phyloP scores from a whole-genome alignment of 2,888 invertebrate genomes.

The Spilarctia lutea region DNA sequence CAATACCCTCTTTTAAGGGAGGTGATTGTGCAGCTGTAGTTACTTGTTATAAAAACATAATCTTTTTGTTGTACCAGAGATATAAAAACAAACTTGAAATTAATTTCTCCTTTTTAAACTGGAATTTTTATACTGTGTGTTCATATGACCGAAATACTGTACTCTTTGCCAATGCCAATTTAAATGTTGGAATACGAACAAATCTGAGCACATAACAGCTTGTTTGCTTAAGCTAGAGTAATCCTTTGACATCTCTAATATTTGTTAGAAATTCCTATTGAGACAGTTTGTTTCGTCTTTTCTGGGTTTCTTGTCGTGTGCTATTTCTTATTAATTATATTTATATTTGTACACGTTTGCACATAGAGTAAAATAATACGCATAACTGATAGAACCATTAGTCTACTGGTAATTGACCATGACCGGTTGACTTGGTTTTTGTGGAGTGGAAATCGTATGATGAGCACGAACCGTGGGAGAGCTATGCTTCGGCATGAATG shows the following conservation, averaged over 20 bases:
- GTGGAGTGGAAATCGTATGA: no score
- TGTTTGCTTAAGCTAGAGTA: constrained; percentile 2
- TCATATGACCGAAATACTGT: neutral
- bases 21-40: no score
- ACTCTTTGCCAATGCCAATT: neutral
- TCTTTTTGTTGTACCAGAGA: no score
- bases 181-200: constrained; percentile 1
- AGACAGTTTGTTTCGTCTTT: neutral
- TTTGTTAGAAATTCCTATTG: constrained; percentile 3
- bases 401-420: no score
- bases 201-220: constrained; percentile 6
- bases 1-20: no score
- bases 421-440: no score
- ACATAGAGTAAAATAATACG: neutral
- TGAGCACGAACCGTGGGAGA: no score
- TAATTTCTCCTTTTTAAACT: neutral
- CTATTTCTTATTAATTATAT: neutral
- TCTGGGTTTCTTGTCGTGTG: neutral
- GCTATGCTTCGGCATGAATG: no score
- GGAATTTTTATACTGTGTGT: neutral
- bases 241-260: neutral
- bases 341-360: neutral
- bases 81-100: no score
- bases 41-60: no score
- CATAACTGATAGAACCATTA: neutral